Evolutionary conservation across 2,888 invertebrate species (phyloP), one percentile per base, ranked within the genome.

Genomic region (Dasypolia templi): DNA sequence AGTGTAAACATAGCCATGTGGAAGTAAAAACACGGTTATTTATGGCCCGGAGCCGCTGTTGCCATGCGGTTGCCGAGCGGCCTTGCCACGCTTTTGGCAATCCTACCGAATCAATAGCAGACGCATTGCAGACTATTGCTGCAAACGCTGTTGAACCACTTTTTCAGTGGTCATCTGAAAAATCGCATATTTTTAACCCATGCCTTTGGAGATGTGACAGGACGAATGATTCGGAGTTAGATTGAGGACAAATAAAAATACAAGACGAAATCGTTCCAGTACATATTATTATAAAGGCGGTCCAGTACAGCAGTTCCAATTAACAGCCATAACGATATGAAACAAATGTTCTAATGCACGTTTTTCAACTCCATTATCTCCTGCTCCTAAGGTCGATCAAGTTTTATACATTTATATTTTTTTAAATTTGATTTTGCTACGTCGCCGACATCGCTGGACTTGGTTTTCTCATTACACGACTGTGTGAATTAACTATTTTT

Each of bases 61-160:
- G 56, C 64, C n/a, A 64, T 56, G 64, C 64, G 56, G 56, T 19
- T 6, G 32, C n/a, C 32, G 19, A 22, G 19, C 55, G 64, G n/a
- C 32, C 55, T 64, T 51, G 72, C 55, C 49, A 53, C 49, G 62
- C 78, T 64, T 77, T 61, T 70, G 81, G 49, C 66, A 68, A 29
- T 68, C 44, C 53, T 62, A 55, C 49, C 63, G 63, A 86, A 89
- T 89, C 89, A 81, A 89, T 89, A 85, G 69, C 76, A 69, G 75
- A 83, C 89, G 89, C 89, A 89, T 71, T 89, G 89, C 89, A 87
- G 89, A 39, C 77, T 61, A 67, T 11, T 67, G 67, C 72, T 81
- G 74, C 79, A 76, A 59, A 49, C 56, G 32, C 32, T 68, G 26
- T 58, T 29, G 22, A 42, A 61, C 46, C 58, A 65, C 71, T 42